Evolutionary conservation across 1,140 invertebrate species (phyloP), one percentile per base, ranked within the genome.

Genomic region (Drosophila ohnishii): DNA sequence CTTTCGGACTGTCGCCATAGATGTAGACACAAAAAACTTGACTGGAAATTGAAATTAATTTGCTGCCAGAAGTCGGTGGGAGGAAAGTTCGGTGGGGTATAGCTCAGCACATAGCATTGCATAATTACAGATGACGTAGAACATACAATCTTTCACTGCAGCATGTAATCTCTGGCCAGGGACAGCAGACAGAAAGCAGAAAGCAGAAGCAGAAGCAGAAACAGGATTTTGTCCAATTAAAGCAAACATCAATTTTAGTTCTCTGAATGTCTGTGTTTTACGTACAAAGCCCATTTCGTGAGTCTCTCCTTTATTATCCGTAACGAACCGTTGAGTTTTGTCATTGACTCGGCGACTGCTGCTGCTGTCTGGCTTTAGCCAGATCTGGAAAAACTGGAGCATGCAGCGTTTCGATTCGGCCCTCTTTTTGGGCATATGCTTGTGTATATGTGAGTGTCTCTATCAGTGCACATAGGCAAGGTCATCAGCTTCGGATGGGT

Each of bases 41-140:
- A 71, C 83, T 78, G 78, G 61, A 64, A 86, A 86, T 86, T 87
- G 75, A 86, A 87, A 86, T 86, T 82, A 86, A 86, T 86, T 86
- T 76, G 78, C 60, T 72, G 64, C 57, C 74, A 32, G 37, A 61
- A 39, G 59, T 7, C 10, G 11, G 19, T 35, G 39, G 39, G 14
- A 16, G 62, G 57, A 34, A 16, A 64, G 42, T 30, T 13, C 13
- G 55, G 28, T 39, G 6, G 22, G 25, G 35, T 35, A 28, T 19
- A 25, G 61, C 61, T 57, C 35, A 40, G 66, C 50, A 48, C 40
- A 50, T 14, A n/a, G 34, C 65, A 78, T 86, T 86, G 78, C 82
- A 81, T 81, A 86, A 86, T 86, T 78, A 64, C 75, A 62, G 85
- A 69, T 86, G 82, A 78, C 75, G 75, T 80, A 70, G 66, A 75